Conservation (phyloP, 2,888 invertebrate species). For the Abrostola tripartita region DNA sequence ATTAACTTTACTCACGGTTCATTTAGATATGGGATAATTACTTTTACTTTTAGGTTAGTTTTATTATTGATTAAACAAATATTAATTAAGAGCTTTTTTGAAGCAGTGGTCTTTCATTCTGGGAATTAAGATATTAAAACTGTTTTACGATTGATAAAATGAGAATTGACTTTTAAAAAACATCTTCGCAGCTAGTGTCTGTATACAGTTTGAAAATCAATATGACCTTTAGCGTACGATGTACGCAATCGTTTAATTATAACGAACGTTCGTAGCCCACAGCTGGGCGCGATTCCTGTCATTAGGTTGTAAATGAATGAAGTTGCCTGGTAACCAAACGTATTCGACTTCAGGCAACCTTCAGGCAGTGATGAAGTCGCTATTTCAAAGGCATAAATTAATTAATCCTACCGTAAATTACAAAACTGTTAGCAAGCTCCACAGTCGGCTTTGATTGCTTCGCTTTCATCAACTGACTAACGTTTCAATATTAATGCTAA, state of each 20-base stretch:
- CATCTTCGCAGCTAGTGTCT: neutral
- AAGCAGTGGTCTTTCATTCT: no score
- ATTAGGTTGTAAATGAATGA: slow-evolving; percentile 17
- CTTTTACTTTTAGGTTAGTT: no score
- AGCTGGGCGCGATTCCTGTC: neutral
- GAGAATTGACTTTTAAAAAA: no score
- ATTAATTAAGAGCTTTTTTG: no score
- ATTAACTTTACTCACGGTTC: neutral
- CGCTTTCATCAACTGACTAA: slow-evolving; percentile 16
- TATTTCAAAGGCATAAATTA: slow-evolving; percentile 20
- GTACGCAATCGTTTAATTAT: slow-evolving; percentile 11
- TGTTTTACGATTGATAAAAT: no score
- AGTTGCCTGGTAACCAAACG: slow-evolving; percentile 17
- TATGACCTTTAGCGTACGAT: slow-evolving; percentile 15
- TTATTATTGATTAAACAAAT: no score
- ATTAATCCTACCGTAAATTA: slow-evolving; percentile 15
- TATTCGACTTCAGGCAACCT: slow-evolving; percentile 11
- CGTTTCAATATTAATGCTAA: slow-evolving; percentile 11
- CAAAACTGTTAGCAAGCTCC: slow-evolving; percentile 9
- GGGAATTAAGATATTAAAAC: no score
- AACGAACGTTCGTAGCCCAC: slow-evolving; percentile 2
- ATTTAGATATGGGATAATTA: no score
- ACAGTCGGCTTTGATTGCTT: slow-evolving; percentile 4
- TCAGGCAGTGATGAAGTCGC: slow-evolving; percentile 14
- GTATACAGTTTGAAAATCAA: slow-evolving; percentile 12